phyloP scores from a whole-genome alignment of 1,140 invertebrate genomes.

The Aphelinus atriplicis region DNA sequence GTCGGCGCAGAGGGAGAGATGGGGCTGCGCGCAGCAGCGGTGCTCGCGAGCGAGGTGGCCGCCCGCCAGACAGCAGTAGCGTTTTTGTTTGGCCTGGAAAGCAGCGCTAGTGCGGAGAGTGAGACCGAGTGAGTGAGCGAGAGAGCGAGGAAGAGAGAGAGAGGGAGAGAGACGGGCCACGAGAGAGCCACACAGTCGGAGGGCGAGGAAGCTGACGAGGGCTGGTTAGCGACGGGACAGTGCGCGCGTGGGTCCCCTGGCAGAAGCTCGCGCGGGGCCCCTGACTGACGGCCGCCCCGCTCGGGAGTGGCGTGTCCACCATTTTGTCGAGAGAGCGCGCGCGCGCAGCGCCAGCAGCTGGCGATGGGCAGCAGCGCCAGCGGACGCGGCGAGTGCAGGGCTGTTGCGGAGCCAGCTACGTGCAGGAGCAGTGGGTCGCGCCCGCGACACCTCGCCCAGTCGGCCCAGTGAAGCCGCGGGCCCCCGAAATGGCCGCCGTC shows the following conservation, averaged over 20 bases:
- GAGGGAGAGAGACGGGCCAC: too few relatives aligned
- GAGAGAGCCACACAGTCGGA: too few relatives aligned
- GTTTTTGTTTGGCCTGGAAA: conserved; percentile 15
- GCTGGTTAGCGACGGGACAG: too few relatives aligned
- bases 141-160: neutral
- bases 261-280: too few relatives aligned
- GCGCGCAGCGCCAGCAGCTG: conserved; percentile 31
- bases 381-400: neutral
- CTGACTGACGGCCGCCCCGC: conserved; percentile 7
- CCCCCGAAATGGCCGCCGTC: neutral
- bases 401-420: too few relatives aligned
- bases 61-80: neutral
- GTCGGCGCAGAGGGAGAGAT: conserved; percentile 39
- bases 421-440: too few relatives aligned
- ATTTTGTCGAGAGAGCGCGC: conserved; percentile 55
- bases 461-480: too few relatives aligned
- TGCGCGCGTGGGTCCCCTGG: too few relatives aligned
- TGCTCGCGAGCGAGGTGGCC: conserved; percentile 27
- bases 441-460: too few relatives aligned
- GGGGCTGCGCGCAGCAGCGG: conserved; percentile 7
- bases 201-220: too few relatives aligned
- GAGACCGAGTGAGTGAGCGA: neutral
- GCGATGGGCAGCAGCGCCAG: too few relatives aligned
- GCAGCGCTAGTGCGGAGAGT: too few relatives aligned
- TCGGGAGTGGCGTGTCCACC: conserved; percentile 62